Conservation (phyloP, 2,797 vertebrate genomes). For the Pipistrellus nathusii region DNA sequence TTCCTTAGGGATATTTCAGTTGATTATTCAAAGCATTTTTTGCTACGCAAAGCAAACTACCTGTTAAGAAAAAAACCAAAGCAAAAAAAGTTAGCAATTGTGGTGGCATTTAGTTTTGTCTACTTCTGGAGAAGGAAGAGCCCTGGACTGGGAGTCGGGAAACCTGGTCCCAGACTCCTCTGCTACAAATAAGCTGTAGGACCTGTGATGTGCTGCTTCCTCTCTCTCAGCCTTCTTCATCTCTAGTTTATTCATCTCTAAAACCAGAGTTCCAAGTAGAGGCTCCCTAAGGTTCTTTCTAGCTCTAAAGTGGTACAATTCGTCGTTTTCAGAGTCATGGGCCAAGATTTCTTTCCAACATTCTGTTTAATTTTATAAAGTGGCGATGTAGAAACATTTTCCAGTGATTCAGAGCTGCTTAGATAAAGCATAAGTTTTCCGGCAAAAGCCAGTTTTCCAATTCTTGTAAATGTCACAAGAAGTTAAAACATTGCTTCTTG, state of each 20-base stretch:
- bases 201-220: neutral
- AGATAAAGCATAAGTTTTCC: slow-evolving; percentile 72
- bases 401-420: slow-evolving; percentile 65
- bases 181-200: neutral
- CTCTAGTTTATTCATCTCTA: neutral
- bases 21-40: slow-evolving; percentile 42
- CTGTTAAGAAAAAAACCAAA: slow-evolving; percentile 35
- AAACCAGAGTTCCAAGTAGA: neutral
- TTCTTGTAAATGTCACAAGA: slow-evolving; percentile 78
- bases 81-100: neutral
- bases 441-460: slow-evolving; percentile 73
- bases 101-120: slow-evolving; percentile 30
- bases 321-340: slow-evolving; percentile 47
- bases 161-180: neutral
- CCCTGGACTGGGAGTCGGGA: neutral
- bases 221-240: neutral
- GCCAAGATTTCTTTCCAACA: slow-evolving; percentile 47
- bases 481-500: slow-evolving; percentile 73
- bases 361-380: slow-evolving; percentile 71
- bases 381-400: slow-evolving; percentile 66
- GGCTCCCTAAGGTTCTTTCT: neutral
- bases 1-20: neutral
- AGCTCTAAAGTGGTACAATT: slow-evolving; percentile 50
- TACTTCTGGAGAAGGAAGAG: neutral
- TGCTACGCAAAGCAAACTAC: slow-evolving; percentile 38